Evolutionary conservation across 2,888 invertebrate genomes (phyloP), one percentile per base, ranked within the genome.

Genomic region (Brachyopa scutellaris): DNA sequence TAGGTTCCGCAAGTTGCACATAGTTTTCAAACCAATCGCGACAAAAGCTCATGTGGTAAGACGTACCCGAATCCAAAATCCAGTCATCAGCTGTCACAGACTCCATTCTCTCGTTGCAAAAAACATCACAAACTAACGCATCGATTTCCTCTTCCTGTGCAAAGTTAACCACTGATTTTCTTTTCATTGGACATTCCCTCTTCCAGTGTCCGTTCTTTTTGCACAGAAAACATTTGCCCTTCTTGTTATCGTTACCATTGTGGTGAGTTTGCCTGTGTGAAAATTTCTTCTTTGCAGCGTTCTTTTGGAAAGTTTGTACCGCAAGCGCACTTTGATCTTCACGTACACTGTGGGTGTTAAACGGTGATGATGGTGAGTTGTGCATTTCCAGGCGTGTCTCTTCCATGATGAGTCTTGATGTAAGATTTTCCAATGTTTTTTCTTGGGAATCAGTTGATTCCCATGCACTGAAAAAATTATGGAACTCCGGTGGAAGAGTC

Each of bases 41-140:
- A 29, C 13, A 29, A 49, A 15, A 26, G 9, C 49, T 51, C 49
- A 66, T 66, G 38, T 66, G 66, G n/a, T 36, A 6, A 33, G 19
- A 31, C 6, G 66, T 51, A 8, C 66, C 51, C 7, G 49, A 66
- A 19, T 64, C 49, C 11, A 45, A 17, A 26, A 31, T 47, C 64
- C 49, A 64, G 36, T 40, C 51, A 53, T 38, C 66, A 7, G 17
- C 11, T 62, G 31, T 59, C 13, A 42, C 42, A 8, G 26, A 38
- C 19, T 40, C 26, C 36, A 19, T 42, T n/a, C 11, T 17, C 42
- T 45, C 21, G 11, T 45, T 45, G 21, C 42, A 21, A 21, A 45
- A 45, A 40, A 40, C 8, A 40, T 45, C 45, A 21, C 45, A 45
- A 21, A 45, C 45, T 9, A 21, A 45, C 5, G 45, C 21, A 45